phyloP scores from a whole-genome alignment of 2,888 invertebrate species.

The Labia minor region DNA sequence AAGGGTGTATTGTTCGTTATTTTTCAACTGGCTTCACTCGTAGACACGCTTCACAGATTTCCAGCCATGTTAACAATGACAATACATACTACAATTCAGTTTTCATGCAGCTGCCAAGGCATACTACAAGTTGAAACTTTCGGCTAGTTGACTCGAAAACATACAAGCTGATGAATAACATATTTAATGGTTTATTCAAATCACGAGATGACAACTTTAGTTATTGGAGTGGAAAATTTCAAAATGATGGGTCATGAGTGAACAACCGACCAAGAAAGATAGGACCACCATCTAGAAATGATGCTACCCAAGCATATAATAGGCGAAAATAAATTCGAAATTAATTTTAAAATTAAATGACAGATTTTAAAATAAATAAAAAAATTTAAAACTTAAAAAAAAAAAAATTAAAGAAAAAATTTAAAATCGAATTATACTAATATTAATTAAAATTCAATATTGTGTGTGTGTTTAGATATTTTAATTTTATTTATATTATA shows the following conservation, averaged over 20 bases:
- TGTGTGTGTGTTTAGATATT: too few relatives aligned
- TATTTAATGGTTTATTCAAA: not conserved
- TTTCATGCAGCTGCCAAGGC: not conserved
- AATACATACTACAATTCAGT: not conserved
- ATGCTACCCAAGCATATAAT: too few relatives aligned
- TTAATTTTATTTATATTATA: too few relatives aligned
- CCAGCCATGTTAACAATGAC: not conserved
- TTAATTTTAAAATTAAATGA: too few relatives aligned
- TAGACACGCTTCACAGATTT: not conserved
- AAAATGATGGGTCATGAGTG: not conserved
- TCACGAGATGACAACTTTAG: not conserved
- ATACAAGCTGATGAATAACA: not conserved
- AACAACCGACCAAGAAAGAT: too few relatives aligned
- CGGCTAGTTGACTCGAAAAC: not conserved
- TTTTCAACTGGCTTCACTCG: not conserved
- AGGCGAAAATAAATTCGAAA: too few relatives aligned
- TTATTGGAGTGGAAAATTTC: not conserved
- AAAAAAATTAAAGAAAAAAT: too few relatives aligned
- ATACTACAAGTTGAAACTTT: not conserved
- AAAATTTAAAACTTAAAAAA: too few relatives aligned
- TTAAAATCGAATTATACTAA: too few relatives aligned
- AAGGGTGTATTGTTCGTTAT: not conserved
- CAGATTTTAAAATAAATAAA: too few relatives aligned
- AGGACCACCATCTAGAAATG: too few relatives aligned
- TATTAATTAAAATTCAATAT: too few relatives aligned